Conservation (phyloP, 2,113 vertebrate genomes). For the Miniopterus natalensis region DNA sequence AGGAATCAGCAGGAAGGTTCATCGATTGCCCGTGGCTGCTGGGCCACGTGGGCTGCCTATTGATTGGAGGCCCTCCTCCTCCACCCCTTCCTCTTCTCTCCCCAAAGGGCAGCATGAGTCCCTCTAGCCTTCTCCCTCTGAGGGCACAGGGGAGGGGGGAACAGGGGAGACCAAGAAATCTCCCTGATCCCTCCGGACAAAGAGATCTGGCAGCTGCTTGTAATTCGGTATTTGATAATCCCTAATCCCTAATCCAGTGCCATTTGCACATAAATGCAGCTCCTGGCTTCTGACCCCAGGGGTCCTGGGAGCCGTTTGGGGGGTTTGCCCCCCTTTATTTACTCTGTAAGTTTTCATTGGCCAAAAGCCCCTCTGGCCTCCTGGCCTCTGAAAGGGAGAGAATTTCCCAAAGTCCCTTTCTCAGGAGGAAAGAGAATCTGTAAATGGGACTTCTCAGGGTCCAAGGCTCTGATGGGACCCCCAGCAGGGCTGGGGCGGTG, state of each 20-base stretch:
- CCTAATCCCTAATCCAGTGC: conserved; percentile 92
- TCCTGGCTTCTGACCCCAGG: conserved; percentile 91
- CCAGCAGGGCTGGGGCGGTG: not conserved
- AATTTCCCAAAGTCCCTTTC: conserved; percentile 66
- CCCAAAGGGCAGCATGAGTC: conserved; percentile 70
- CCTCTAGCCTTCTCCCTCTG: conserved; percentile 89
- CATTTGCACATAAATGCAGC: conserved; percentile 95
- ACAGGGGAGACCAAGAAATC: conserved; percentile 78
- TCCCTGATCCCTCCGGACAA: conserved; percentile 91
- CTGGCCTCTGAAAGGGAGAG: conserved; percentile 58
- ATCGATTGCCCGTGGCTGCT: conserved; percentile 91
- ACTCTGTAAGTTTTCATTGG: conserved; percentile 69
- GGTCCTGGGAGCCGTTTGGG: conserved; percentile 80
- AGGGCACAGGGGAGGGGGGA: conserved; percentile 87
- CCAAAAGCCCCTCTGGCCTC: conserved; percentile 72
- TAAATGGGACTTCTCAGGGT: not conserved
- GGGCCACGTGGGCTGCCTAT: conserved; percentile 89
- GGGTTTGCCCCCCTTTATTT: conserved; percentile 66
- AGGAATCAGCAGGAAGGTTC: conserved; percentile 91
- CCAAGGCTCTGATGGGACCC: not conserved
- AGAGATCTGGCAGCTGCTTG: conserved; percentile 93
- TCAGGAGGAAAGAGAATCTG: conserved; percentile 65
- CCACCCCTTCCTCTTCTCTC: not conserved
- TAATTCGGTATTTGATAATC: conserved; percentile 94
- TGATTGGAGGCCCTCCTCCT: conserved; percentile 84